A percentile compares a stretch with the other conserved stretches of the same genome.
These are phyloP conservation scores for Bombylius discolor DNA, from an alignment of 2,888 invertebrate genomes.

Conservation along the genomic window DNA sequence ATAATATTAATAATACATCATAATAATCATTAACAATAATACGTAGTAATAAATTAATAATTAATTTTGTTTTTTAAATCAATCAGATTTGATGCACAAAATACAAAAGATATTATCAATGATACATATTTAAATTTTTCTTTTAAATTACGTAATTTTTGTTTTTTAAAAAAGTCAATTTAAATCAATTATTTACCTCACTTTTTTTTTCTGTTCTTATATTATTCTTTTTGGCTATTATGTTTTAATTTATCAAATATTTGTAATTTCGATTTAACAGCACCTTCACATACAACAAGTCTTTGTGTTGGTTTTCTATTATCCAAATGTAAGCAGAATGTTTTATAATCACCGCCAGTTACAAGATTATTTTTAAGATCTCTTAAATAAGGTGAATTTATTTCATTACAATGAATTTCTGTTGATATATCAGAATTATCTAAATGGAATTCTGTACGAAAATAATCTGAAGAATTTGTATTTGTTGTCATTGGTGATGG, in stretches of 20 bases:
- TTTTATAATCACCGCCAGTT: constrained; percentile 26
- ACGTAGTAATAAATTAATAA: background rate
- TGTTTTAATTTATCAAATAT: constrained; percentile 63
- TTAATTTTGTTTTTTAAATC: background rate
- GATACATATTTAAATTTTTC: no score
- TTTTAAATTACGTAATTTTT: no score
- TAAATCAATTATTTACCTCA: background rate
- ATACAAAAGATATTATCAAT: background rate
- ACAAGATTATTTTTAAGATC: constrained; percentile 28
- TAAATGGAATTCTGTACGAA: background rate
- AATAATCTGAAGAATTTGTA: background rate
- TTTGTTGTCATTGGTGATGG: background rate
- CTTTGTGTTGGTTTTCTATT: constrained; percentile 43
- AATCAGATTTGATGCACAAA: background rate
- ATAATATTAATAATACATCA: background rate
- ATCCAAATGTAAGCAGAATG: constrained; percentile 35
- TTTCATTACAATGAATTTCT: background rate
- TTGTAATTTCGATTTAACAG: constrained; percentile 71
- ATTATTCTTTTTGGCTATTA: constrained; percentile 13
- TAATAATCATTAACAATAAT: background rate
- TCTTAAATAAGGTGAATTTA: constrained; percentile 24
- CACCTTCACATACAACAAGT: constrained; percentile 72
- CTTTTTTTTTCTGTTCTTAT: background rate
- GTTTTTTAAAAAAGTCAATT: no score
- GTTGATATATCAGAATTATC: background rate